Evolutionary conservation across 2,888 invertebrate genomes (phyloP), one percentile per base, ranked within the genome.

Genomic region (Philaethria dido): DNA sequence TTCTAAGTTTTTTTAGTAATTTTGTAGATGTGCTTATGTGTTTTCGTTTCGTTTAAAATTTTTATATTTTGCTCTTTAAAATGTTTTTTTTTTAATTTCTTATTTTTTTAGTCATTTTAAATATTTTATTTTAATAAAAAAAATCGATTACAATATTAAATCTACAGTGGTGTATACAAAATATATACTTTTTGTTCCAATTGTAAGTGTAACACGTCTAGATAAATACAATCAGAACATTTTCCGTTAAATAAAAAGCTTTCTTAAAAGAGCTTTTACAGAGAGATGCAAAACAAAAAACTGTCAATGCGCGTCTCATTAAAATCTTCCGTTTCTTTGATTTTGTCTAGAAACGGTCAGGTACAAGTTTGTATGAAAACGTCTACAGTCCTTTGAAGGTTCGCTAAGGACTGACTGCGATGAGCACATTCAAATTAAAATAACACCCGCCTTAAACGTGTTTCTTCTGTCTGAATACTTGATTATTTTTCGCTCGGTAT

Each of bases 291-390:
- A 84, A 84, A 89, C 86, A 88, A 90, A 57, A 87, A 87, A 85
- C 80, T 79, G 80, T 80, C 81, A 85, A 85, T 85, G 83, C 77
- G 94, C 94, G 79, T 84, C 87, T 92, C 91, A 89, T 92, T 92
- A 92, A 92, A 92, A 89, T 92, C 81, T 92, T 92, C 92, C 92
- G 86, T 83, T 78, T 78, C 86, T 92, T 88, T 91, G 90, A 87
- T 83, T 91, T 87, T 87, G 83, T 86, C 86, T 89, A 83, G 81
- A 87, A 85, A 86, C 81, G 87, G 85, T 86, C 84, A 85, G 82
- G 82, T 79, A 79, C 74, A 70, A 73, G 79, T 82, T 82, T 80
- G 76, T 79, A 74, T 75, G 80, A 77, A 79, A 81, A 81, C 82
- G 78, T 80, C 78, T 77, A 74, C 72, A 76, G 77, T 78, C 80